Evolutionary conservation across 2,113 vertebrate species (phyloP).

Genomic region (Orthonyx spaldingii): DNA sequence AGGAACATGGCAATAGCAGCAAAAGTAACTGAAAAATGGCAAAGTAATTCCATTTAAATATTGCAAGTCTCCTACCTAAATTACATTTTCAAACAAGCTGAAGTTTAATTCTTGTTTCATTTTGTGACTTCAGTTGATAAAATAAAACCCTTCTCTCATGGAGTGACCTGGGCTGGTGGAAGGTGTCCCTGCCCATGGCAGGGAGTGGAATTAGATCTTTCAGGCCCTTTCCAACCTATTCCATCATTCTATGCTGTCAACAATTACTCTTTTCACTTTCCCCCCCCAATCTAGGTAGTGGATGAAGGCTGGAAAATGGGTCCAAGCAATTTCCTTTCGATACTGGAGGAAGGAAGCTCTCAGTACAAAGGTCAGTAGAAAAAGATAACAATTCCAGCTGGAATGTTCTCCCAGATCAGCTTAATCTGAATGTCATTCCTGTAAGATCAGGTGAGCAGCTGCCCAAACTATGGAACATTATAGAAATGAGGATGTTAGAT

Average conservation of each 20-base stretch:
- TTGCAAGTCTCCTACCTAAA: not conserved
- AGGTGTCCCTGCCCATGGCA: not conserved
- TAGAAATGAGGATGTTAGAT: not conserved
- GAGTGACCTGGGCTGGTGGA: not conserved
- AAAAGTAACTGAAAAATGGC: not conserved
- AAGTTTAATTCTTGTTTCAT: not conserved
- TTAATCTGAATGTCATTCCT: not conserved
- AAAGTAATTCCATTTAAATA: not conserved
- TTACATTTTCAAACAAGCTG: not conserved
- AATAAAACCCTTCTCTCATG: not conserved
- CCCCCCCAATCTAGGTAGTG: slow-evolving; percentile 60
- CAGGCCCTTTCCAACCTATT: not conserved
- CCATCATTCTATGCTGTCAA: not conserved
- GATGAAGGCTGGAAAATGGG: slow-evolving; percentile 81
- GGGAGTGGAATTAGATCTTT: not conserved
- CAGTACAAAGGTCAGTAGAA: slow-evolving; percentile 77
- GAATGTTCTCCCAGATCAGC: not conserved
- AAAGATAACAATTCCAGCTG: not conserved
- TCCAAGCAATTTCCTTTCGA: slow-evolving; percentile 81
- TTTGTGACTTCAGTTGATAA: not conserved
- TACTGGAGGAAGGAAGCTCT: slow-evolving; percentile 73
- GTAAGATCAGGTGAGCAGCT: not conserved
- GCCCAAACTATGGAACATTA: not conserved
- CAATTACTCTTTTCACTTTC: not conserved
- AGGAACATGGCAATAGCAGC: not conserved